Conservation (phyloP, 2,888 invertebrate species). For the Eupithecia subfuscata region DNA sequence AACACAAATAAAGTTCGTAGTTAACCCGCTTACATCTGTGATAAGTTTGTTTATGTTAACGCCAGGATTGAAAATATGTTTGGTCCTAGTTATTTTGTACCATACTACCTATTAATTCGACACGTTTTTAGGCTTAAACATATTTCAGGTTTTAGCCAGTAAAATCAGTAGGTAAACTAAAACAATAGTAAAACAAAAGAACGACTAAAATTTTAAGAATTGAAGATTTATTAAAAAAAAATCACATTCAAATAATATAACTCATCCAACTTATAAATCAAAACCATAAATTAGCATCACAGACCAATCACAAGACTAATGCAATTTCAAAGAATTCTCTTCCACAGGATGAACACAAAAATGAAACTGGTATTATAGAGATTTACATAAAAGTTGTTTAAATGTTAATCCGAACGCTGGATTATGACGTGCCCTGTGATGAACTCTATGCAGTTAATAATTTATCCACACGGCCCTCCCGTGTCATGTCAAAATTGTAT, state of each 20-base stretch:
- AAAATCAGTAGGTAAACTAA: background rate
- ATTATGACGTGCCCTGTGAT: conserved; percentile 71
- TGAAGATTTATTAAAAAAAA: no score
- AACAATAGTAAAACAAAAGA: background rate
- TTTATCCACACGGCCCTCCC: conserved; percentile 42
- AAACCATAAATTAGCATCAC: conserved; percentile 38
- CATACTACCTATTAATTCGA: background rate
- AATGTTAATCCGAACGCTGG: conserved; percentile 78
- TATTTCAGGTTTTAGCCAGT: background rate
- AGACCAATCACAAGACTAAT: conserved; percentile 52
- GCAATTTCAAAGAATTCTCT: conserved; percentile 57
- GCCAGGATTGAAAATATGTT: background rate
- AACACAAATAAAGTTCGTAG: no score
- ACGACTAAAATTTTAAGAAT: background rate
- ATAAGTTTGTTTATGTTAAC: conserved; percentile 21
- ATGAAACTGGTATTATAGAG: conserved; percentile 64
- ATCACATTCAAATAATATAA: conserved; percentile 15
- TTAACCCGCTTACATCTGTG: no score
- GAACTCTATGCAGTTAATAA: conserved; percentile 58
- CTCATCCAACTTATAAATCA: conserved; percentile 22
- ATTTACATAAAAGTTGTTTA: conserved; percentile 83
- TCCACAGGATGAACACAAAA: conserved; percentile 63
- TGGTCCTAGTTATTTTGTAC: background rate
- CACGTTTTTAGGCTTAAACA: background rate
- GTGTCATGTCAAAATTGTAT: conserved; percentile 26